phyloP scores from a whole-genome alignment of 2,888 invertebrate species.

The Drosophila tripunctata region DNA sequence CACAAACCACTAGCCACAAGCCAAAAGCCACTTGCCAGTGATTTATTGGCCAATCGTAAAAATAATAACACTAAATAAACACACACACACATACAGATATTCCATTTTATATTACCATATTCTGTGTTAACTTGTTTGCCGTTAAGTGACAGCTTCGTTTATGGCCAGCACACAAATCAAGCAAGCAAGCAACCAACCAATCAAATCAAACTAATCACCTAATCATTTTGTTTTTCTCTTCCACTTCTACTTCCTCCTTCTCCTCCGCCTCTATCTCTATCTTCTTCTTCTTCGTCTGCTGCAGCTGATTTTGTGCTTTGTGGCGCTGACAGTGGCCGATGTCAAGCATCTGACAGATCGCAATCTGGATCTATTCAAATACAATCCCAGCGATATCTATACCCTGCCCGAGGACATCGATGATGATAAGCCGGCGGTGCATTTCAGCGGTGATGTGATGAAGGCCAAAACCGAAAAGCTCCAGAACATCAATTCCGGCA shows the following conservation, averaged over 20 bases:
- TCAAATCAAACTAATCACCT: constrained; percentile 36
- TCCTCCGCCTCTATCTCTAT: background rate
- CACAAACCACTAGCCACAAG: constrained; percentile 25
- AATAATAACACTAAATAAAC: constrained; percentile 26
- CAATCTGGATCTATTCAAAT: constrained; percentile 82
- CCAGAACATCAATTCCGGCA: constrained; percentile 81
- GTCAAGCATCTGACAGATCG: constrained; percentile 79
- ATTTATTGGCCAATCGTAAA: constrained; percentile 47
- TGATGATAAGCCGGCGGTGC: constrained; percentile 82
- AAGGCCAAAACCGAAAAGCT: constrained; percentile 81
- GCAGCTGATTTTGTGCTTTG: constrained; percentile 72
- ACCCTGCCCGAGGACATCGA: constrained; percentile 83
- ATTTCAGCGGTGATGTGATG: constrained; percentile 82
- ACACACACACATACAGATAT: constrained; percentile 35
- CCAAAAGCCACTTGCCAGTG: constrained; percentile 26
- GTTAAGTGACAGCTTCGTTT: constrained; percentile 49
- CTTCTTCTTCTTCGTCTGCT: background rate
- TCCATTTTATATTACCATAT: background rate
- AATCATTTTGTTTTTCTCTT: background rate
- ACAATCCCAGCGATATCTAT: constrained; percentile 82
- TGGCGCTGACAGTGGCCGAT: constrained; percentile 73
- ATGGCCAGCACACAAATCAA: constrained; percentile 28
- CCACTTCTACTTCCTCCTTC: background rate
- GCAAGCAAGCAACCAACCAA: constrained; percentile 34
- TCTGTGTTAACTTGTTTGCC: constrained; percentile 13